Base-by-base conservation (phyloP, 2,113 vertebrate species). In the Cynoglossus semilaevis region DNA sequence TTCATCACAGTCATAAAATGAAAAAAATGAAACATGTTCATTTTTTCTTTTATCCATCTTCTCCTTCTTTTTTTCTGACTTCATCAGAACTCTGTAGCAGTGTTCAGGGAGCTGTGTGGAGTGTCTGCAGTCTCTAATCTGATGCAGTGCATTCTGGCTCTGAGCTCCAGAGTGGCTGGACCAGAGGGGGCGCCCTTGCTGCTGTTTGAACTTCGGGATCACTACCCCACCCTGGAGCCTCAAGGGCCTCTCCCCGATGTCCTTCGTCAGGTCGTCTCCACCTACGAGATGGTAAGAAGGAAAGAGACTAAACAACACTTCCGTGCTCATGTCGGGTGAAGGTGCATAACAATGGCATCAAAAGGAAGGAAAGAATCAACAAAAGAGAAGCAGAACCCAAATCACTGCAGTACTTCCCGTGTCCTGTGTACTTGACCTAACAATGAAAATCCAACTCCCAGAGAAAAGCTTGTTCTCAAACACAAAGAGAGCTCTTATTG, bases 61-160 rank as follows among this genome's bases (percentile, higher is more conserved):
- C 45, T 47, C 13, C 41, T 13, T 5, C 6, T 5, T 2, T 18
- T 1, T 8, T 16, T 1, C 9, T 8, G n/a, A n/a, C 42, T 43
- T 41, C 5, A 47, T 58, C 72, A 98, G 96, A 95, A 92, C 67
- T 91, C 94, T 1, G 92, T 97, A 58, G 93, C 89, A 50, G 91
- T 93, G 42, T 98, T 98, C 90, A 94, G 94, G 87, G 95, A 98
- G 81, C 87, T 98, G 54, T 98, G 96, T 44, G 96, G 95, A 47
- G 92, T 96, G 48, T 94, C 95, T 2, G 93, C 93, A 3, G 94
- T 95, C 87, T 93, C 96, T 64, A 98, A 96, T 83, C 93, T 96
- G 79, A 96, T 95, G 93, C 96, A 97, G 88, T 98, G 94, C 65
- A 92, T 97, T 68, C 75, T 96, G 84, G 94, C 94, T 0, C 89